Conservation (phyloP, 2,888 invertebrate genomes). For the Chymomyza amoena region DNA sequence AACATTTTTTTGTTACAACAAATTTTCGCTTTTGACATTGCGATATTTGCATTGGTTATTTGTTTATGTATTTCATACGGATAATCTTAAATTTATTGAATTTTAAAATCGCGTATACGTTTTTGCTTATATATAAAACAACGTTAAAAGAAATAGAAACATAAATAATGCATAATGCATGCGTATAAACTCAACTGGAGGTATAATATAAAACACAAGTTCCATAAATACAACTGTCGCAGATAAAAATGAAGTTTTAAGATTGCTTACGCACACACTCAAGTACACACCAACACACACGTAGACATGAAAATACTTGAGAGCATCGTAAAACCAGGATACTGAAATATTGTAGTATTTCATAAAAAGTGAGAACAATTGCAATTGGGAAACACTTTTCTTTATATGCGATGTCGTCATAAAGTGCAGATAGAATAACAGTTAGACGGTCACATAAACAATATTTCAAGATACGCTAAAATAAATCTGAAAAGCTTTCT, state of each 20-base stretch:
- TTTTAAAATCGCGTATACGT: constrained; percentile 50
- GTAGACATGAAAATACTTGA: neutral
- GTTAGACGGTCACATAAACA: neutral
- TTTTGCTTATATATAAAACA: neutral
- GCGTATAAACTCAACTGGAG: constrained; percentile 4
- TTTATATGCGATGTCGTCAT: neutral
- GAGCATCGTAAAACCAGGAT: neutral
- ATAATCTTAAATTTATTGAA: constrained; percentile 77
- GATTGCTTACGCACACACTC: neutral
- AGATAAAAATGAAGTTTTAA: neutral
- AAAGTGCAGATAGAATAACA: neutral
- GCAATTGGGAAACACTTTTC: neutral
- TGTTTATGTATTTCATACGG: constrained; percentile 9
- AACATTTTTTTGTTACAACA: neutral
- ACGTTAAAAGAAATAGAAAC: constrained; percentile 14
- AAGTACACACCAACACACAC: neutral
- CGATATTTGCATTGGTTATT: neutral
- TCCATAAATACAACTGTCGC: neutral
- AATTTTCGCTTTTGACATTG: neutral
- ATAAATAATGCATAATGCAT: constrained; percentile 45
- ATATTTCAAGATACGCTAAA: neutral
- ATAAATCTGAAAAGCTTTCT: neutral
- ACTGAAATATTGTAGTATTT: neutral
- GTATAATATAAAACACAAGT: neutral
- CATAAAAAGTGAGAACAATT: neutral